A percentile compares a stretch with the other conserved stretches of the same genome.
Evolutionary conservation across 1,140 invertebrate genomes (phyloP).

Genomic region (Drosophila aff.): DNA sequence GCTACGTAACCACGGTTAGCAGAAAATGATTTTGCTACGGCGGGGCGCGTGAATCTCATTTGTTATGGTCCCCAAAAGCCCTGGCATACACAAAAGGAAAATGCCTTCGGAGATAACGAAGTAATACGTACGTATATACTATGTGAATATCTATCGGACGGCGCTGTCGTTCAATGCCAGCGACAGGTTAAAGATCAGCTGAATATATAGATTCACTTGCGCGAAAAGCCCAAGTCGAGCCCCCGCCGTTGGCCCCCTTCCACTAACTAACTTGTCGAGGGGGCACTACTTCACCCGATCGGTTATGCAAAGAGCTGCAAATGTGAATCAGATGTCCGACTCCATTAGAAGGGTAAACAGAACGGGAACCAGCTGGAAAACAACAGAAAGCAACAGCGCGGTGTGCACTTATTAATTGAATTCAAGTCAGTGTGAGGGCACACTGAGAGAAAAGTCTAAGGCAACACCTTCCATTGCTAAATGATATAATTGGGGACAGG

Average conservation of each 20-base stretch:
- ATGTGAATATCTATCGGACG: neutral
- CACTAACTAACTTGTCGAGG: slow-evolving; percentile 1
- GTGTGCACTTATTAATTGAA: slow-evolving; percentile 45
- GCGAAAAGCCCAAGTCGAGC: slow-evolving; percentile 42
- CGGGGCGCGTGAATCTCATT: slow-evolving; percentile 61
- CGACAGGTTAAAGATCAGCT: slow-evolving; percentile 34
- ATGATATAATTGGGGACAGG: neutral
- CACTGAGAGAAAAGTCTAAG: slow-evolving; percentile 3
- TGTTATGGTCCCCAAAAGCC: slow-evolving; percentile 42
- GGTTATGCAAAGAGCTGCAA: slow-evolving; percentile 46
- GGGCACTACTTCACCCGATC: slow-evolving; percentile 37
- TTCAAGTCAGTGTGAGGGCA: slow-evolving; percentile 12
- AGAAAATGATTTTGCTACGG: slow-evolving; percentile 5
- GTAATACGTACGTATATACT: neutral
- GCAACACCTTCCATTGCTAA: neutral
- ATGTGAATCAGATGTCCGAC: slow-evolving; percentile 55
- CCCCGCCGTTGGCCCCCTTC: slow-evolving; percentile 21
- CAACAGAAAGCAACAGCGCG: slow-evolving; percentile 23
- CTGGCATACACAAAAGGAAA: slow-evolving; percentile 27
- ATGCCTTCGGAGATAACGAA: slow-evolving; percentile 14
- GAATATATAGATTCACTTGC: slow-evolving; percentile 37
- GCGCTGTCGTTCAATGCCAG: slow-evolving; percentile 18
- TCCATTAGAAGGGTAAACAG: slow-evolving; percentile 72
- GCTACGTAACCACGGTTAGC: neutral
- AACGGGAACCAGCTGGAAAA: slow-evolving; percentile 20